Evolutionary conservation across 2,113 vertebrate species (phyloP).

Genomic region (Condylura cristata): DNA sequence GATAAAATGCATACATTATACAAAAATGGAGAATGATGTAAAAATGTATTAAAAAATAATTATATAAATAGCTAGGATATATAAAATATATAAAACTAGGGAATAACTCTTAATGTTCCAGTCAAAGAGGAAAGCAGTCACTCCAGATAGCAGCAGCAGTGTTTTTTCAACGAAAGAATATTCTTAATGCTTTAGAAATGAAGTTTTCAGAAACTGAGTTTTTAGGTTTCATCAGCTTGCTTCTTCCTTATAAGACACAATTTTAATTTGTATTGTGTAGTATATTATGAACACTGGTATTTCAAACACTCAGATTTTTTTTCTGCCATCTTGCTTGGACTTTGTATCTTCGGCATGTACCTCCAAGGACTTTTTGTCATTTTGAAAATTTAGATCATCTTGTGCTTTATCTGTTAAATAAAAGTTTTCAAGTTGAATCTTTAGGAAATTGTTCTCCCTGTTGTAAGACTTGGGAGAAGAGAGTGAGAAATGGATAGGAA

Average conservation of each 20-base stretch:
- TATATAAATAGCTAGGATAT: no score
- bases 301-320: slow-evolving; percentile 5
- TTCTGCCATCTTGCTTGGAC: neutral
- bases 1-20: no score
- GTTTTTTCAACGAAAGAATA: slow-evolving; percentile 45
- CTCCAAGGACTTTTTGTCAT: neutral
- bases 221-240: neutral
- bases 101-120: neutral
- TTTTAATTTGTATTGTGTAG: slow-evolving; percentile 43
- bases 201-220: slow-evolving; percentile 13
- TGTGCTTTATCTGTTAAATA: slow-evolving; percentile 47
- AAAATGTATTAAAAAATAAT: no score
- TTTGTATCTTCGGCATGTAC: neutral
- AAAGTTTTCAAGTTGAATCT: slow-evolving; percentile 46
- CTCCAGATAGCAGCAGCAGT: neutral
- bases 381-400: slow-evolving; percentile 27
- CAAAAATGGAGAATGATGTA: no score
- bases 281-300: neutral
- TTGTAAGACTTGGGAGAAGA: slow-evolving; percentile 15
- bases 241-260: neutral
- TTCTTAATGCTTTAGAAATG: slow-evolving; percentile 43
- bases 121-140: slow-evolving; percentile 9
- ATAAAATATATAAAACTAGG: no score
- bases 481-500: neutral
- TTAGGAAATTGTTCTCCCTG: neutral